A percentile compares a stretch with the other conserved stretches of the same genome.
Evolutionary conservation across 2,113 vertebrate species (phyloP).

Genomic region (Crypturellus undulatus): DNA sequence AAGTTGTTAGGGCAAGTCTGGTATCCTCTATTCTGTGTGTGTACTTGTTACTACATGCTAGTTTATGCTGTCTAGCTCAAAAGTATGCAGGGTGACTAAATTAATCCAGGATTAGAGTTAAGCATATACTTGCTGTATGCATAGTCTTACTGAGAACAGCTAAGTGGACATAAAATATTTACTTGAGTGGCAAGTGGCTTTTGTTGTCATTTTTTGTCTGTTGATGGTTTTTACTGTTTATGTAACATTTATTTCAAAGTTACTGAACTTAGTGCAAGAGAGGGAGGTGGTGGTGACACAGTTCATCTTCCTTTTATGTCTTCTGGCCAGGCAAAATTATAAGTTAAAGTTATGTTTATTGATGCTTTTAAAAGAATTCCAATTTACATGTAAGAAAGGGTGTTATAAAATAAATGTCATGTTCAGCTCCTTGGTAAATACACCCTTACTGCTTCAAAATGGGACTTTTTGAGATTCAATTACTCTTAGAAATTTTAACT

Average conservation of each 20-base stretch:
- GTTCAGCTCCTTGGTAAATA: not conserved
- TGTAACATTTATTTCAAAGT: not conserved
- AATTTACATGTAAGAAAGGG: not conserved
- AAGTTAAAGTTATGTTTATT: not conserved
- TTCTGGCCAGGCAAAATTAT: not conserved
- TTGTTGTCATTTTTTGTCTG: not conserved
- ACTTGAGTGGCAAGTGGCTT: not conserved
- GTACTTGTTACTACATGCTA: not conserved
- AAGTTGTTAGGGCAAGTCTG: not conserved
- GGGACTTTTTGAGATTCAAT: not conserved
- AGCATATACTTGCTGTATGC: not conserved
- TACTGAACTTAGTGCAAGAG: not conserved
- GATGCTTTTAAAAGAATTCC: not conserved
- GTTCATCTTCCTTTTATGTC: not conserved
- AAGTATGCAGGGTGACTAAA: not conserved
- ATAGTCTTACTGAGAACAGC: not conserved
- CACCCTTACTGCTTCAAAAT: not conserved
- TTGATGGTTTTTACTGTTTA: not conserved
- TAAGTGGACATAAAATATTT: not conserved
- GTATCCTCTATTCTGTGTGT: not conserved
- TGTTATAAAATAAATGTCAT: not conserved
- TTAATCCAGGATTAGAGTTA: not conserved
- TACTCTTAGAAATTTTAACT: not conserved
- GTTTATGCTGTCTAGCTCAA: not conserved
- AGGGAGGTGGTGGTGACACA: not conserved